A percentile compares a stretch with the other conserved stretches of the same genome.
These are phyloP conservation scores for Coturnix japonica DNA, from an alignment of 2,113 vertebrate genomes.

Conservation along the genomic window DNA sequence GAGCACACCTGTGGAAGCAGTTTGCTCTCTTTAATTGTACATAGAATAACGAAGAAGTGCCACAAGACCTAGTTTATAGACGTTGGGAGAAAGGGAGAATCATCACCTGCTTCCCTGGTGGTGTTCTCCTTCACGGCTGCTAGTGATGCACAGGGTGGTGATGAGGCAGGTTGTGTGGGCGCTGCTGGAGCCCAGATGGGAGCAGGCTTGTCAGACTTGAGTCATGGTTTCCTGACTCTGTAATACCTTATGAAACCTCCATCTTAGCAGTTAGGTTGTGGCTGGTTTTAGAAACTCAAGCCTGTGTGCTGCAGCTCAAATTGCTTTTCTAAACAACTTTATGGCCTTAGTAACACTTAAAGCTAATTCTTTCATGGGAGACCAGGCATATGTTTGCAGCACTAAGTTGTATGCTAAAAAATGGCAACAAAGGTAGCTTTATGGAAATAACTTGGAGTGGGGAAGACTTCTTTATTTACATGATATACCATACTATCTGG, in stretches of 20 bases:
- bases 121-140: not conserved
- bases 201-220: not conserved
- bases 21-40: slow-evolving; percentile 1
- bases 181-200: not conserved
- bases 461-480: slow-evolving; percentile 15
- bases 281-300: not conserved
- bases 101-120: not conserved
- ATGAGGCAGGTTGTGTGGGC: not conserved
- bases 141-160: rapidly evolving
- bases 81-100: not conserved
- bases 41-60: not conserved
- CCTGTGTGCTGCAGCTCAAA: not conserved
- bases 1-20: slow-evolving; percentile 36
- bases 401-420: slow-evolving; percentile 8
- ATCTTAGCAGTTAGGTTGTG: not conserved
- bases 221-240: slow-evolving; percentile 4
- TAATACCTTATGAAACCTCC: slow-evolving; percentile 17
- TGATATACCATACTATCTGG: not conserved
- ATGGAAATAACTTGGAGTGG: slow-evolving; percentile 22
- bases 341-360: not conserved
- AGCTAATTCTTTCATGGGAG: not conserved
- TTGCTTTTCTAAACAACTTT: slow-evolving; percentile 38
- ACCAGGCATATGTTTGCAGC: not conserved
- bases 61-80: not conserved
- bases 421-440: slow-evolving; percentile 27